Evolutionary conservation across 92 coral and sea anemone species (phyloP), one percentile per base, ranked within the genome.

Genomic region (Zoanthus gigantus): DNA sequence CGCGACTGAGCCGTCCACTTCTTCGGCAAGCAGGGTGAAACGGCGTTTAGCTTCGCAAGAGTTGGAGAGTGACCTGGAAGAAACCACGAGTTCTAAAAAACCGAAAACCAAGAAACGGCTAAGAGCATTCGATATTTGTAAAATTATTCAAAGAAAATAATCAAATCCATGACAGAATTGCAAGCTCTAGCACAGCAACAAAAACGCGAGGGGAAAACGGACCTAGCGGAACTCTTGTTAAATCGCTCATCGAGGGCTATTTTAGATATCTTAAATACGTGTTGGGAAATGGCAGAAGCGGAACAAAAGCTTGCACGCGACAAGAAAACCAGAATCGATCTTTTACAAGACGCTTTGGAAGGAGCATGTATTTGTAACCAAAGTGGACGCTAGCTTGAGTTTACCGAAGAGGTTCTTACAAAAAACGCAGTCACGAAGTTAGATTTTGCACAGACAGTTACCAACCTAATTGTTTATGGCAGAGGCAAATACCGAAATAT

Each of bases 401-500:
- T 89, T 83, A 89, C 89, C 32, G 65, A 54, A 71, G 90, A 91
- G 61, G 90, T 89, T 11, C 68, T 88, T 29, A 69, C 74, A 76
- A 82, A 83, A 71, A 92, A 89, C 86, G 85, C 77, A 15, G 79
- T 92, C 12, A 16, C 72, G 15, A 61, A 50, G 9, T 65, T 63
- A 2, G 45, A 69, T 5, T 91, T 91, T 84, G 32, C 56, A 8
- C 42, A 77, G 48, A 84, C 87, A 4, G 31, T 92, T 6, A 84
- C 74, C 48, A 92, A 79, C 56, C 79, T 85, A 9, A 68, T 92
- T 44, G 74, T 18, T 1, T 85, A 89, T 54, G 92, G 92, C 17
- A 76, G 92, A 60, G 86, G 92, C 30, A 92, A 92, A 50, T 92
- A 85, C 75, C 50, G 90, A 82, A 92, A 92, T 82, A 17, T 89